Percentiles rank a stretch among this genome's conserved stretches.
Conservation (phyloP, 2,113 vertebrate species). For the Ariopsis seemanni region DNA sequence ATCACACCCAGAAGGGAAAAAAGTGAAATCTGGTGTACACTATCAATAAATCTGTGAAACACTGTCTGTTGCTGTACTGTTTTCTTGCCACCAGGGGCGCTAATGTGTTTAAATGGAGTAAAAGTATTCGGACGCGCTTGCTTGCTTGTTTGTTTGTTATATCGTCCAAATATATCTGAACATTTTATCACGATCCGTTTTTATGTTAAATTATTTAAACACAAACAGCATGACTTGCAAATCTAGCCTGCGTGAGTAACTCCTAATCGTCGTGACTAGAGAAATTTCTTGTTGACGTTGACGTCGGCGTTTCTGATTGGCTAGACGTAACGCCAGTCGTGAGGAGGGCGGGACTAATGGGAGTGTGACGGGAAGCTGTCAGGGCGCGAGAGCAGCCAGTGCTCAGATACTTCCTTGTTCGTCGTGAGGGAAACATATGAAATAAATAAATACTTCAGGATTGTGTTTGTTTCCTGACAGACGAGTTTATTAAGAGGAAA, state of each 20-base stretch:
- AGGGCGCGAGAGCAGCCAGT: neutral
- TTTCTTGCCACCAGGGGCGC: constrained; percentile 1
- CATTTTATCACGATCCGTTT: neutral
- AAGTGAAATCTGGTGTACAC: constrained; percentile 14
- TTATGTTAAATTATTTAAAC: neutral
- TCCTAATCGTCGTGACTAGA: constrained; percentile 16
- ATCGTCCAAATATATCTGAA: no score
- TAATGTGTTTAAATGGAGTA: neutral
- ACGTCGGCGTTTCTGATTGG: neutral
- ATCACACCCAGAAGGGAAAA: neutral
- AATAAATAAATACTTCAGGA: neutral
- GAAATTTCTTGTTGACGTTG: constrained; percentile 20
- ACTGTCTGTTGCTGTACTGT: neutral
- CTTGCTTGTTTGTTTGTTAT: no score
- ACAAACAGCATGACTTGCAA: neutral
- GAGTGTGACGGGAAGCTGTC: constrained; percentile 26
- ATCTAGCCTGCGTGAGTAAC: neutral
- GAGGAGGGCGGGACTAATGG: constrained; percentile 13
- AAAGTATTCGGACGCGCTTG: no score
- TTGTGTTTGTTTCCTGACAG: neutral
- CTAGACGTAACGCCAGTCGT: neutral
- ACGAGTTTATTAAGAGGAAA: neutral
- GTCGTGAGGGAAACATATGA: neutral
- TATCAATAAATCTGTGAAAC: constrained; percentile 29
- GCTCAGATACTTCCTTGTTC: constrained; percentile 2